Conservation (phyloP, 2,888 invertebrate genomes). For the Camptogramma bilineatum region DNA sequence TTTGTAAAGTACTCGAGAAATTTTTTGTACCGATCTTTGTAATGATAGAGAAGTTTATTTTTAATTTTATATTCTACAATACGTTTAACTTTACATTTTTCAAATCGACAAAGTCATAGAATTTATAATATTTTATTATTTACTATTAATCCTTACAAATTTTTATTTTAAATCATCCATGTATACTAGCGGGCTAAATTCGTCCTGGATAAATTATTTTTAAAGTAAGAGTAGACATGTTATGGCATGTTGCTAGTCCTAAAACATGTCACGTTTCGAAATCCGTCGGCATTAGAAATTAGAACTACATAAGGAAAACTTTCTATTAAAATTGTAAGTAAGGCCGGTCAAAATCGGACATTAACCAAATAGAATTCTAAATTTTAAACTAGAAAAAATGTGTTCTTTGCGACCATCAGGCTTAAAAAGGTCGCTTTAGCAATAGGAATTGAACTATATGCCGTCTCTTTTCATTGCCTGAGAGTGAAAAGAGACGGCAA, state of each 20-base stretch:
- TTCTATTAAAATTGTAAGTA: conserved; percentile 1
- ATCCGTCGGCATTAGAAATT: conserved; percentile 50
- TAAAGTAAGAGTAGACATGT: conserved; percentile 43
- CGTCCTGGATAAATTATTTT: conserved; percentile 57
- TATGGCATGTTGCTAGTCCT: conserved; percentile 61
- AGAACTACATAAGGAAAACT: conserved; percentile 17
- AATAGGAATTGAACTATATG: too few species aligned
- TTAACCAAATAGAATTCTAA: too few species aligned
- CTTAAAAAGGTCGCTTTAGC: too few species aligned
- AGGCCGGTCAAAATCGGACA: neutral
- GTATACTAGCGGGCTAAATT: conserved; percentile 56
- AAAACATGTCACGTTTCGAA: conserved; percentile 51
- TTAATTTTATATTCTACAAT: conserved; percentile 29
- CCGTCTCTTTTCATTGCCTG: too few species aligned
- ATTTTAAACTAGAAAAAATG: too few species aligned
- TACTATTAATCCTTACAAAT: conserved; percentile 45
- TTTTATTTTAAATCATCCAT: conserved; percentile 44
- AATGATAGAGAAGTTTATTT: conserved; percentile 18
- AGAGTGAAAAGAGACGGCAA: too few species aligned
- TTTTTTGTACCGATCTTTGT: conserved; percentile 34
- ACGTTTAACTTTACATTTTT: conserved; percentile 38
- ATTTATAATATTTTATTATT: conserved; percentile 57
- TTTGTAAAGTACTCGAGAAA: conserved; percentile 37
- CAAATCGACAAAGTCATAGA: conserved; percentile 61
- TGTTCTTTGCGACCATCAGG: too few species aligned